These are phyloP conservation scores for Betta splendens DNA, from an alignment of 2,797 vertebrate genomes.

Conservation along the genomic window DNA sequence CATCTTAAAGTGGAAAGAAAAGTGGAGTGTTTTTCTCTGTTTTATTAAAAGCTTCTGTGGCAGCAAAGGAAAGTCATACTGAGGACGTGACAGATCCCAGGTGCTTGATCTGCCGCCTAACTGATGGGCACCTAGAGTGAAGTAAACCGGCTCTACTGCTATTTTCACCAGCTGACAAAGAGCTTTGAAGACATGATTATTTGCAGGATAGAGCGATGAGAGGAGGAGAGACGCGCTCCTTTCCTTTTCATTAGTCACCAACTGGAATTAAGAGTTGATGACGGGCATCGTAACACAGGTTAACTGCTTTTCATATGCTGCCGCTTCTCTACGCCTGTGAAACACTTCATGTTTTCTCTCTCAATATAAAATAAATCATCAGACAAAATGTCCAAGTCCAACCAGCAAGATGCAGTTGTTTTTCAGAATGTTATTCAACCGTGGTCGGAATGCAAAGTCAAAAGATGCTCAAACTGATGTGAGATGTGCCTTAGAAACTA, in stretches of 20 bases:
- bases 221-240: slow-evolving; percentile 22
- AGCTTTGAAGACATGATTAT: slow-evolving; percentile 65
- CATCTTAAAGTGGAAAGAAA: slow-evolving; percentile 66
- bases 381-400: too few relatives aligned
- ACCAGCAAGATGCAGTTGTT: not conserved
- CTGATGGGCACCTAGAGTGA: slow-evolving; percentile 60
- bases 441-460: too few relatives aligned
- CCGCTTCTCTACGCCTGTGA: not conserved
- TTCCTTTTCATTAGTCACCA: slow-evolving; percentile 59
- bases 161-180: slow-evolving; percentile 56
- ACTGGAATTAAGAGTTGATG: slow-evolving; percentile 38
- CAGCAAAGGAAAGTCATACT: slow-evolving; percentile 57
- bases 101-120: slow-evolving; percentile 65
- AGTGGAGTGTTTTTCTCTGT: slow-evolving; percentile 54
- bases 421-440: not conserved
- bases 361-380: not conserved
- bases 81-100: slow-evolving; percentile 68
- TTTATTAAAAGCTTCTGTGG: slow-evolving; percentile 73
- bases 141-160: slow-evolving; percentile 54
- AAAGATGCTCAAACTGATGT: too few relatives aligned
- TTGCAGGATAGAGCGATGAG: slow-evolving; percentile 27
- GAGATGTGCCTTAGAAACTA: not conserved
- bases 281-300: slow-evolving; percentile 16
- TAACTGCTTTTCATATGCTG: slow-evolving; percentile 34
- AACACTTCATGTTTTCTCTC: not conserved